These are phyloP conservation scores for Silvanus unidentatus DNA, from an alignment of 2,888 invertebrate species.

Conservation along the genomic window DNA sequence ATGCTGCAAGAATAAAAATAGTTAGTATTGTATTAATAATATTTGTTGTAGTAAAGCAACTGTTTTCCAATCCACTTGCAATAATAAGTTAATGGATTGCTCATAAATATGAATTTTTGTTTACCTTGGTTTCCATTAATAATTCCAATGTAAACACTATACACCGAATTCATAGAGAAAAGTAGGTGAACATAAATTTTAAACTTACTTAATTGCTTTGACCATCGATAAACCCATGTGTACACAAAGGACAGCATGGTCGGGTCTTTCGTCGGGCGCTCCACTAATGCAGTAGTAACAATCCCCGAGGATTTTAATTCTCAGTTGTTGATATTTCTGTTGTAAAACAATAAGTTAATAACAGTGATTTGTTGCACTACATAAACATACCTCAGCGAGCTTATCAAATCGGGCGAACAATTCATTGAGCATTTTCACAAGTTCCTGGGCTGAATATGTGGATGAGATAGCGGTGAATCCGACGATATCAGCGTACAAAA, in stretches of 20 bases:
- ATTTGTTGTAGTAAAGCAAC: no score
- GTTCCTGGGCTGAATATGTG: slow-evolving; percentile 90
- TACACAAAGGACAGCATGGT: slow-evolving; percentile 88
- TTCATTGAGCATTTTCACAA: slow-evolving; percentile 93
- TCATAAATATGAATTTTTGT: no score
- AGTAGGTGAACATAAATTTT: no score
- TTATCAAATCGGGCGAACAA: slow-evolving; percentile 93
- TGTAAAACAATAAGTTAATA: slow-evolving; percentile 24
- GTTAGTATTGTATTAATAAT: no score
- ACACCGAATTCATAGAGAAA: no score
- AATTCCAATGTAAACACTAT: no score
- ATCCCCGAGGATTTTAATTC: slow-evolving; percentile 94
- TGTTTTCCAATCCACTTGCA: no score
- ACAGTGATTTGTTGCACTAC: neutral
- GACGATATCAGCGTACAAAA: slow-evolving; percentile 95
- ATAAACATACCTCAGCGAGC: slow-evolving; percentile 64
- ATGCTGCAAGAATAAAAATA: no score
- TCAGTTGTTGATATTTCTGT: slow-evolving; percentile 87
- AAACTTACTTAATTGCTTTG: slow-evolving; percentile 86
- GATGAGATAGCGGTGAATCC: slow-evolving; percentile 96
- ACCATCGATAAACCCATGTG: slow-evolving; percentile 97
- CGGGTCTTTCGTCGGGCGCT: slow-evolving; percentile 81
- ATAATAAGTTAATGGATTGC: no score
- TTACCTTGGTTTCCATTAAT: no score
- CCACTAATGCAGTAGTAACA: slow-evolving; percentile 98